phyloP scores from a whole-genome alignment of 2,113 vertebrate genomes.

The Syrrhaptes paradoxus region DNA sequence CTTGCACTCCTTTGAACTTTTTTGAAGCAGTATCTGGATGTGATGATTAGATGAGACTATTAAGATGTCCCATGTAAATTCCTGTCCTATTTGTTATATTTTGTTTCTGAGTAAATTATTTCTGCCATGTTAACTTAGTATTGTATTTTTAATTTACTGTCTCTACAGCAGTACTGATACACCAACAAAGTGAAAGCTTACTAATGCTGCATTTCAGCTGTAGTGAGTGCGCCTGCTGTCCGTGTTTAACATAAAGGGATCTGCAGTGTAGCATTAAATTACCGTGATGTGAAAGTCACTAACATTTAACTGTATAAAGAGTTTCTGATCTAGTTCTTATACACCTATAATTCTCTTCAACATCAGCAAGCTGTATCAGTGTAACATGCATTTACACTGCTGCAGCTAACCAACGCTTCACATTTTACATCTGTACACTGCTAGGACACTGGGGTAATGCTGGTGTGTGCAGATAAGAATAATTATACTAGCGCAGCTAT shows the following conservation, averaged over 20 bases:
- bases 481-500: not conserved
- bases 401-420: not conserved
- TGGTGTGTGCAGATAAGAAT: not conserved
- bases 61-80: not conserved
- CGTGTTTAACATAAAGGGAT: not conserved
- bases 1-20: not conserved
- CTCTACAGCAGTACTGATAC: not conserved
- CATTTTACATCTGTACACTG: accelerated
- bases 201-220: not conserved
- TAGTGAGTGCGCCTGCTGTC: not conserved
- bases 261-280: not conserved
- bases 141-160: not conserved
- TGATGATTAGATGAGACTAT: not conserved
- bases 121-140: not conserved
- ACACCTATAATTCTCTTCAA: not conserved
- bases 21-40: not conserved
- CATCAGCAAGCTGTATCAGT: not conserved
- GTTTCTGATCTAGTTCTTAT: not conserved
- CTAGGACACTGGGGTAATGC: accelerated
- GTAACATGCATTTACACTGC: not conserved
- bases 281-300: not conserved
- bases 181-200: not conserved
- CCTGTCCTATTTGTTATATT: not conserved
- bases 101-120: not conserved
- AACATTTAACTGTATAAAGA: not conserved